Base-by-base conservation (phyloP, 2,113 vertebrate species). In the Calyptommatus sinebrachiatus region DNA sequence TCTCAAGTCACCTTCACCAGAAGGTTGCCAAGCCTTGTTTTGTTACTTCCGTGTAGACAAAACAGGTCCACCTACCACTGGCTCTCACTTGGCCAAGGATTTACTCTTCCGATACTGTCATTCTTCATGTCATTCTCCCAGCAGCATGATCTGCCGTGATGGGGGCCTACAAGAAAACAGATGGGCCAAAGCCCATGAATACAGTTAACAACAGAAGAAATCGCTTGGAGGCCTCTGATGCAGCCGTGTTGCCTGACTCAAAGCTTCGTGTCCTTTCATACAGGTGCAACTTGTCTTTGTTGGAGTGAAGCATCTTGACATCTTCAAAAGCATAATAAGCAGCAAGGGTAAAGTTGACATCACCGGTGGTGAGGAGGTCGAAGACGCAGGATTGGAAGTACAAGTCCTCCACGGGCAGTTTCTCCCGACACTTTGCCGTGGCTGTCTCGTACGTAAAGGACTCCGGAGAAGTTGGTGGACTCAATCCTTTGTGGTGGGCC, bases 331-430 rank as follows among this genome's bases (percentile, higher is more conserved):
- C 98, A 0, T 98, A 99, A 89, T 97, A 99, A 89, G 98, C 98
- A n/a, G 98, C 98, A 93, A 98, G 94, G 29, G 97, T 99, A 93
- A 99, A 99, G 95, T 98, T 98, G 88, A 98, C 94, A 0, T 99
- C 98, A 0, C 98, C 98, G 0, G 98, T 99, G 29, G 97, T 98
- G 63, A 99, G 95, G 48, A 99, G 97, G 88, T 99, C 98, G 0
- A 99, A 99, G 87, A 99, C 96, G 11, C 98, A 99, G 68, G 98
- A 99, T 85, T 99, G 97, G 86, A 98, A 99, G 90, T 99, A 99
- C 74, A 99, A 92, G 89, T 99, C 98, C 93, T 99, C 97, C 85
- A 99, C 97, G 0, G 97, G 98, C 81, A 99, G 96, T 82, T 96
- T 96, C 88, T 99, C 97, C 90, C 96, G 97, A 91, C 98, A 99